A percentile compares a stretch with the other conserved stretches of the same genome.
phyloP scores from a whole-genome alignment of 2,797 vertebrate genomes.

The Manis javanica region DNA sequence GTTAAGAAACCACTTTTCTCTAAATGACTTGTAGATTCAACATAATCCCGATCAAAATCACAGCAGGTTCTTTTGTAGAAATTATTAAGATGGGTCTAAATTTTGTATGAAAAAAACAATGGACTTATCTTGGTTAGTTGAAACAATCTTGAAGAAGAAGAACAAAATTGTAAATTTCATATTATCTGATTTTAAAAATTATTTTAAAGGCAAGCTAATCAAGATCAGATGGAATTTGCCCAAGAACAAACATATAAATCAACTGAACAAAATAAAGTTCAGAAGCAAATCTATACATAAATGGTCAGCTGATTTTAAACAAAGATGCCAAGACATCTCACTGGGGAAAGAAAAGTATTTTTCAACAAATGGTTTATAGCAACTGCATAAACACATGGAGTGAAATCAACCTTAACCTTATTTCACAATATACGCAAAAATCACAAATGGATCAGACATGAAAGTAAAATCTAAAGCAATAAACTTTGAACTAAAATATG shows the following conservation, averaged over 20 bases:
- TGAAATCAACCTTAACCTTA: neutral
- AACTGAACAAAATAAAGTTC: neutral
- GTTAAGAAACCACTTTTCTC: neutral
- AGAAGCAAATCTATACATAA: neutral
- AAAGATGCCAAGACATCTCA: neutral
- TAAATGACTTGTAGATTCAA: neutral
- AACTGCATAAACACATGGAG: neutral
- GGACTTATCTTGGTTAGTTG: neutral
- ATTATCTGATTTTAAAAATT: neutral
- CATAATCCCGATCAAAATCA: neutral
- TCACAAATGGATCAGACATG: neutral
- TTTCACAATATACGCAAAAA: neutral
- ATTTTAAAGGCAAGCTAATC: constrained; percentile 1
- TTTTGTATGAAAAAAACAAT: neutral
- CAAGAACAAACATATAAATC: neutral
- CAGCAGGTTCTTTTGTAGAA: neutral
- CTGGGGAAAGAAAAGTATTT: neutral
- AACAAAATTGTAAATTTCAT: neutral
- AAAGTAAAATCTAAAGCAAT: neutral
- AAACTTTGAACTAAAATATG: neutral
- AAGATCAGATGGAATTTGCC: neutral
- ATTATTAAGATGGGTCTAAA: neutral
- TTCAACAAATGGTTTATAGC: neutral
- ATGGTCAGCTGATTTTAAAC: neutral
- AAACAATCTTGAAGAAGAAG: neutral